Conservation (phyloP, 53 echinoderm and acorn worm species). For the Actinopyga echinites region DNA sequence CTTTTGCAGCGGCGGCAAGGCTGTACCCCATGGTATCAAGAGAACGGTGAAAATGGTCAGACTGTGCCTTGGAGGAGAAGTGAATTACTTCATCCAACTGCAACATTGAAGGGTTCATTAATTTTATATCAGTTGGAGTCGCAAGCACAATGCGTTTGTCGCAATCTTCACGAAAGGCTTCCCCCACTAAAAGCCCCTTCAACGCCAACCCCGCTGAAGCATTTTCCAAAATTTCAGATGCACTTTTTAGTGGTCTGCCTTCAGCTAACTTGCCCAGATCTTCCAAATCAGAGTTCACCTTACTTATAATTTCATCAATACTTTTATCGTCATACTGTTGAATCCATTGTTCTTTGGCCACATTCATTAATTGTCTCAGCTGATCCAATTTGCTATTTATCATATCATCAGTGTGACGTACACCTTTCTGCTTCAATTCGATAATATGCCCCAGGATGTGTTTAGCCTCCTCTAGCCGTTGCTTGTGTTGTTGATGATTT, state of each 20-base stretch:
- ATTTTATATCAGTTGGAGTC: constrained; percentile 14
- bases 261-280: constrained; percentile 24
- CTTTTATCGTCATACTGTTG: constrained; percentile 12
- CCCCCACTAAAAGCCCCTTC: constrained; percentile 22
- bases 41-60: constrained; percentile 45
- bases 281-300: constrained; percentile 9
- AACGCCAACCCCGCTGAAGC: constrained; percentile 45
- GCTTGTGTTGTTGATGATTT: neutral
- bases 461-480: neutral
- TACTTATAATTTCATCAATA: constrained; percentile 3
- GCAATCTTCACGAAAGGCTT: constrained; percentile 17
- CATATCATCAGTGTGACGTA: constrained; percentile 27
- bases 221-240: constrained; percentile 43
- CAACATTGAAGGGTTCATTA: constrained; percentile 38
- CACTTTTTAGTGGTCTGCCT: constrained; percentile 10
- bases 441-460: neutral
- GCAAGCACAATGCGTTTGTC: constrained; percentile 28
- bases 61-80: constrained; percentile 39
- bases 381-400: constrained; percentile 31
- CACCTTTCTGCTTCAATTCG: constrained; percentile 13
- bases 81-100: constrained; percentile 29
- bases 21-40: constrained; percentile 48
- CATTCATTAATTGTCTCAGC: constrained; percentile 41
- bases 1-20: constrained; percentile 18
- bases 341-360: constrained; percentile 18